A percentile compares a stretch with the other conserved stretches of the same genome.
Evolutionary conservation across 2,797 vertebrate species (phyloP).

Genomic region (Acanthis flammea): DNA sequence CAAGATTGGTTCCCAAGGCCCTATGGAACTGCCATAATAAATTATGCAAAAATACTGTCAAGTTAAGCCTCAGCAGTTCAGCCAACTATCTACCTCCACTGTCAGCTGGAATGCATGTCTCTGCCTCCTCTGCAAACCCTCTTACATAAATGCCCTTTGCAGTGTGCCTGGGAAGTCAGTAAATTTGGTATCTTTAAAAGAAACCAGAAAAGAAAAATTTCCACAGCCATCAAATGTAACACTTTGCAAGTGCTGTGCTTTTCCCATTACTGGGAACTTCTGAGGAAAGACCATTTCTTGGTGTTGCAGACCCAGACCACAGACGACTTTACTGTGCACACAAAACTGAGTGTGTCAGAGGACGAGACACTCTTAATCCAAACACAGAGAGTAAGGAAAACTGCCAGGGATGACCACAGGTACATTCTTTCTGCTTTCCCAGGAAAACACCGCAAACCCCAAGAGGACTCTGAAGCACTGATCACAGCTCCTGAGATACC

Average conservation of each 20-base stretch:
- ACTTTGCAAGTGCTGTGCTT: neutral
- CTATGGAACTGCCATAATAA: neutral
- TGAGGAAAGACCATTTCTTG: neutral
- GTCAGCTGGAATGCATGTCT: neutral
- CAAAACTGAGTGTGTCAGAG: neutral
- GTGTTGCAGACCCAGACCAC: neutral
- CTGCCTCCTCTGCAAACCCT: neutral
- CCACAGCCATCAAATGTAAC: neutral
- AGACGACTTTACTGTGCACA: neutral
- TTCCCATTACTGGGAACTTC: neutral
- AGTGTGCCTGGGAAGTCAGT: neutral
- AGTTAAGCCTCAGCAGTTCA: neutral
- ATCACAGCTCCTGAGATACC: neutral
- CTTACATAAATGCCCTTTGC: neutral
- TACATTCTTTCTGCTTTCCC: neutral
- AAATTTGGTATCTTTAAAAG: neutral
- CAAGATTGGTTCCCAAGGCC: neutral
- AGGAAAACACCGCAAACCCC: neutral
- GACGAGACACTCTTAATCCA: neutral
- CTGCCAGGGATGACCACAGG: neutral
- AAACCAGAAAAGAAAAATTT: neutral
- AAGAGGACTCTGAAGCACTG: neutral
- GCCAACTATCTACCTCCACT: neutral
- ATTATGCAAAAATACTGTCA: slow-evolving; percentile 7
- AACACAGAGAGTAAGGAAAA: neutral